These are phyloP conservation scores for Thaumetopoea pityocampa DNA, from an alignment of 1,140 invertebrate species.

Conservation along the genomic window DNA sequence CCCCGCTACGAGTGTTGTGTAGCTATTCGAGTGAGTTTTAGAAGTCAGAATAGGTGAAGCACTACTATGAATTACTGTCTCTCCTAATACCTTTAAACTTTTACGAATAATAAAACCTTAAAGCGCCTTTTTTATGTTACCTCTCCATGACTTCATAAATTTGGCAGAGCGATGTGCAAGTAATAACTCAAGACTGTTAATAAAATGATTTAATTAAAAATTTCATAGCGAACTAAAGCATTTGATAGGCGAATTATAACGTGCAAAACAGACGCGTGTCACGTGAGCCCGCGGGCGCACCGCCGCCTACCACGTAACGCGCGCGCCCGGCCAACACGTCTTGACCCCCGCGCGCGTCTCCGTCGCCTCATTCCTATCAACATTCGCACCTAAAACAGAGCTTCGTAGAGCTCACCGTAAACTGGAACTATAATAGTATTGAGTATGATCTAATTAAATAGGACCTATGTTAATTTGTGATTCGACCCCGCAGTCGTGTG, in stretches of 20 bases:
- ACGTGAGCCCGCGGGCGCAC: conserved; percentile 7
- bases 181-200: too few relatives aligned
- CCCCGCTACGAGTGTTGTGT: too few relatives aligned
- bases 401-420: conserved; percentile 2
- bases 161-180: too few relatives aligned
- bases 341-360: conserved; percentile 7
- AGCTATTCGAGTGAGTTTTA: too few relatives aligned
- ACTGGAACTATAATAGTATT: conserved; percentile 4
- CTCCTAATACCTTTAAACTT: too few relatives aligned
- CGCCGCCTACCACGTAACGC: conserved; percentile 9
- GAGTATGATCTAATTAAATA: conserved; percentile 20
- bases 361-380: conserved; percentile 1
- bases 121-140: too few relatives aligned
- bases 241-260: conserved; percentile 10
- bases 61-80: too few relatives aligned
- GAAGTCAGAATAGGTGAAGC: too few relatives aligned
- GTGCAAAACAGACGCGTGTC: conserved; percentile 4
- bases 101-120: too few relatives aligned
- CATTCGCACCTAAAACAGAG: conserved; percentile 5
- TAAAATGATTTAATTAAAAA: too few relatives aligned
- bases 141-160: too few relatives aligned
- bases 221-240: neutral
- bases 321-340: conserved; percentile 18
- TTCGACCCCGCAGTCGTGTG: conserved; percentile 2
- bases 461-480: conserved; percentile 19